Evolutionary conservation across 2,113 vertebrate genomes (phyloP), one percentile per base, ranked within the genome.

Genomic region (Dromaius novaehollandiae): DNA sequence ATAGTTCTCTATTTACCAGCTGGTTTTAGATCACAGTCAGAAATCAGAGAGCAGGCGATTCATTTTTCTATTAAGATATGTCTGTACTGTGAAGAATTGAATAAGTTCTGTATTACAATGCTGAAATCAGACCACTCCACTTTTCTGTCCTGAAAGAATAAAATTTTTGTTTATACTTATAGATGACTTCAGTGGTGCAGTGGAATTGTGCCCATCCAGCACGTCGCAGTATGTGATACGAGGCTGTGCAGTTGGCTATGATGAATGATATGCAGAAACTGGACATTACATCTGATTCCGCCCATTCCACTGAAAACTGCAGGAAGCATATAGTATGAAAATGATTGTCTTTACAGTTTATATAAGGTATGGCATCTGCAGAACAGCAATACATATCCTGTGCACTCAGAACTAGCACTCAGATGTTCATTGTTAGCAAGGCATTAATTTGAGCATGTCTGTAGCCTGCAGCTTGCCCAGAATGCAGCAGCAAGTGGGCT

Each of bases 181-280:
- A 3, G 32, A 8, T 81, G 12, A 2, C 11, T 11, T 44, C 25
- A n/a, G 0, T 34, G 58, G 20, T 55, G 44, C 1, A 1, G 0
- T 40, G 60, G 64, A 46, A 10, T 30, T 55, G 63, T 55, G 32
- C 12, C 5, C 6, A 9, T 78, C 56, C 36, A 40, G 42, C n/a
- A 46, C 36, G 55, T 26, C 28, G 46, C 25, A 8, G 69, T 36
- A 61, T 46, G 25, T 46, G 19, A 32, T 20, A 53, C 3, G 32
- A 60, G 36, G 5, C 28, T 14, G 0, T 13, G 50, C 30, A 9
- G 20, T 34, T 32, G 26, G 18, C 32, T 82, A 0, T 82, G 15
- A 10, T 17, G 50, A 81, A 4, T 36, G 9, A 20, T 2, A 4
- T 16, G 32, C 36, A 34, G 71, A 48, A 58, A 15, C 15, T 24